Percentiles rank a stretch among this genome's conserved stretches.
These are phyloP conservation scores for Phalloptychus januarius DNA, from an alignment of 2,797 vertebrate species.

Conservation along the genomic window DNA sequence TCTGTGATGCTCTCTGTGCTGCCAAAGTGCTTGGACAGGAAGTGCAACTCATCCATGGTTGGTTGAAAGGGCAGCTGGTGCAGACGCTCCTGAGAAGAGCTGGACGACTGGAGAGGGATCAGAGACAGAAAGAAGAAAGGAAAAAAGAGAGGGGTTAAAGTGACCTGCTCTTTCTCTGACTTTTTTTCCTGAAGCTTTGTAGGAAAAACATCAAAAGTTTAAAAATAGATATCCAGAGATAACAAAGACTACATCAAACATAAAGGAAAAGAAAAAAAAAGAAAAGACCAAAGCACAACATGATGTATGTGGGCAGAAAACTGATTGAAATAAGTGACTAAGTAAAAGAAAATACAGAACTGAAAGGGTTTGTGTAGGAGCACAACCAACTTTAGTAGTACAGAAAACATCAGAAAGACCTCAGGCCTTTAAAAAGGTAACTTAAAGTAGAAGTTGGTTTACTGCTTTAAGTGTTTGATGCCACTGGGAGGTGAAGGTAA, in stretches of 20 bases:
- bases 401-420: conserved; percentile 46
- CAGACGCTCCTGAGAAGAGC: conserved; percentile 90
- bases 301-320: conserved; percentile 52
- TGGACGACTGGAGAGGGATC: conserved; percentile 76
- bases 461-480: conserved; percentile 52
- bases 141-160: conserved; percentile 30
- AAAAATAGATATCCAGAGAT: conserved; percentile 31
- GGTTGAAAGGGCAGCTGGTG: conserved; percentile 96
- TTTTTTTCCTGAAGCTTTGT: conserved; percentile 13
- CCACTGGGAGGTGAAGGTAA: conserved; percentile 50
- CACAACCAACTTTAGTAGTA: conserved; percentile 31
- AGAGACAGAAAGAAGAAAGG: conserved; percentile 17
- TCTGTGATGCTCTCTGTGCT: conserved; percentile 94
- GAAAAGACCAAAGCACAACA: conserved; percentile 37
- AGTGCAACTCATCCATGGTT: conserved; percentile 92
- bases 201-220: conserved; percentile 17
- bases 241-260: conserved; percentile 21
- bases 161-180: conserved; percentile 8
- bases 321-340: conserved; percentile 36
- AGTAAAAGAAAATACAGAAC: conserved; percentile 55
- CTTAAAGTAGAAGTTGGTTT: conserved; percentile 43
- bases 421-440: conserved; percentile 42
- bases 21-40: conserved; percentile 94
- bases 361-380: conserved; percentile 76
- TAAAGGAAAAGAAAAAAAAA: conserved; percentile 11